Percentiles rank a stretch among this genome's conserved stretches.
Evolutionary conservation across 2,888 invertebrate species (phyloP).

Genomic region (Scaptomyza polygonia): DNA sequence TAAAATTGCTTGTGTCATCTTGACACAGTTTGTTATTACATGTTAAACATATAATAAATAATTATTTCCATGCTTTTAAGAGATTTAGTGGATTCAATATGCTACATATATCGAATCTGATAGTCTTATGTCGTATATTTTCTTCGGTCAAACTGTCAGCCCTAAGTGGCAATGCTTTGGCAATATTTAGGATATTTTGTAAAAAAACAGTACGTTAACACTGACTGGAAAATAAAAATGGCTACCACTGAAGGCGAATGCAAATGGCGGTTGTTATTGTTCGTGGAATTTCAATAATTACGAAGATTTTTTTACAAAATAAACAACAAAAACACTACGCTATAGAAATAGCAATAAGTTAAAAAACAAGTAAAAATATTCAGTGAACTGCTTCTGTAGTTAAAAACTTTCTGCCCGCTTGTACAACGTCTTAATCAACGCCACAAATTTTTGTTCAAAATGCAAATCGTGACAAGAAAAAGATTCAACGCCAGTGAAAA

Average conservation of each 20-base stretch:
- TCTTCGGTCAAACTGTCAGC: constrained; percentile 6
- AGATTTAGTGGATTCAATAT: background rate
- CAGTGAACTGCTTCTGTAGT: constrained; percentile 48
- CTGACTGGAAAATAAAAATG: constrained; percentile 79
- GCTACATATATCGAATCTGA: background rate
- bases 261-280: constrained; percentile 99
- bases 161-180: constrained; percentile 12
- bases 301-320: constrained; percentile 82
- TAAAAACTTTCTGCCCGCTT: constrained; percentile 41
- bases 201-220: constrained; percentile 48
- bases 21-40: no score
- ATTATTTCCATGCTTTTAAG: background rate
- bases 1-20: no score
- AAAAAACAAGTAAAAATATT: constrained; percentile 64
- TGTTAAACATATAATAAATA: no score
- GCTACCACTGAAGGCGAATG: constrained; percentile 86
- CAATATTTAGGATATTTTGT: constrained; percentile 49
- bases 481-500: constrained; percentile 72
- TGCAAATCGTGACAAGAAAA: constrained; percentile 68
- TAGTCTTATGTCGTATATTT: background rate
- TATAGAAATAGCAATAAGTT: constrained; percentile 69
- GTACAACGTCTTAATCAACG: constrained; percentile 56
- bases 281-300: constrained; percentile 88
- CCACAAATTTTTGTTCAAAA: constrained; percentile 53
- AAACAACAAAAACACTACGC: constrained; percentile 74